phyloP scores from a whole-genome alignment of 2,888 invertebrate genomes.

The Drosophila ezoana region DNA sequence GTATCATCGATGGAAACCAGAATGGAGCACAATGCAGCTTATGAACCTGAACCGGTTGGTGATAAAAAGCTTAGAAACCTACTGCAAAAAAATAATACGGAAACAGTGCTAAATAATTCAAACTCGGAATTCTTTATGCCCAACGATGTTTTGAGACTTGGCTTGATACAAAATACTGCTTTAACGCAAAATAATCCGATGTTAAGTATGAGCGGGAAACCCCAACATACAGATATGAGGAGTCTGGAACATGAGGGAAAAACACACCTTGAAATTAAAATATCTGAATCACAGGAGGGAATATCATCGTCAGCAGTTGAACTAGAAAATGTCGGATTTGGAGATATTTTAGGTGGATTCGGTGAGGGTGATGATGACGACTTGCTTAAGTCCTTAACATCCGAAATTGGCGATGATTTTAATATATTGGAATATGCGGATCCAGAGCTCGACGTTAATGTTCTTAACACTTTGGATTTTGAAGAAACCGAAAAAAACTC shows the following conservation, averaged over 20 bases:
- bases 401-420: conserved; percentile 97
- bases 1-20: conserved; percentile 44
- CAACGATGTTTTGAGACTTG: conserved; percentile 59
- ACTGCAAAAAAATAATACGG: conserved; percentile 65
- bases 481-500: conserved; percentile 86
- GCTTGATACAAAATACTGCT: conserved; percentile 55
- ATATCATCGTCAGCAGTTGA: conserved; percentile 68
- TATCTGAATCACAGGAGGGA: conserved; percentile 87
- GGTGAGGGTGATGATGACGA: conserved; percentile 96
- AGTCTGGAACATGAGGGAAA: conserved; percentile 64
- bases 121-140: conserved; percentile 62
- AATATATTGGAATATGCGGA: conserved; percentile 98
- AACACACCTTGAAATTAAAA: conserved; percentile 64
- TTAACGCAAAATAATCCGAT: conserved; percentile 73
- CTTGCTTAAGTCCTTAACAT: conserved; percentile 88
- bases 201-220: conserved; percentile 67
- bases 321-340: conserved; percentile 87
- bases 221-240: conserved; percentile 57
- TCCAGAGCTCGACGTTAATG: conserved; percentile 95
- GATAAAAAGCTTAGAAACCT: conserved; percentile 65
- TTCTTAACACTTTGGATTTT: conserved; percentile 93
- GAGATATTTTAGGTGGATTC: conserved; percentile 92
- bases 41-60: conserved; percentile 51
- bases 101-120: conserved; percentile 58
- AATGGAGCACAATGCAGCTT: conserved; percentile 56